These are phyloP conservation scores for Embidobia sp. DNA, from an alignment of 2,888 invertebrate genomes.

Conservation along the genomic window DNA sequence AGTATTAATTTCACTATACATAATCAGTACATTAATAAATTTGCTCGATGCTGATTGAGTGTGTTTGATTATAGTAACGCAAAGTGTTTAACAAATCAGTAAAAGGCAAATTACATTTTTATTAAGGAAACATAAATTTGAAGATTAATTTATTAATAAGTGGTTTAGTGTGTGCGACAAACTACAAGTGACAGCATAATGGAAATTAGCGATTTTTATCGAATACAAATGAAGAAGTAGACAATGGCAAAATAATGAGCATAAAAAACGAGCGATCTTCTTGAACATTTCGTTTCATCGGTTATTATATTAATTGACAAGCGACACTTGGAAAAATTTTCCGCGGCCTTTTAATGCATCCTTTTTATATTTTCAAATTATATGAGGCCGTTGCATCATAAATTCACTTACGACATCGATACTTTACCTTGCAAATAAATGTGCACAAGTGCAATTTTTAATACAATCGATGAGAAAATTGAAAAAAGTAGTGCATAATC, in stretches of 20 bases:
- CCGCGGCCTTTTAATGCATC: conserved; percentile 17
- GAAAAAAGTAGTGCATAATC: too few species aligned
- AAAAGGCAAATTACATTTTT: too few species aligned
- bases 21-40: too few species aligned
- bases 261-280: conserved; percentile 12
- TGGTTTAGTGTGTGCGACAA: not conserved
- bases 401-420: conserved; percentile 35
- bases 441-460: conserved; percentile 8
- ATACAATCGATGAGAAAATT: not conserved
- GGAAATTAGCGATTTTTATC: conserved; percentile 1
- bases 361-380: conserved; percentile 53
- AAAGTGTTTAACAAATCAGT: too few species aligned
- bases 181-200: not conserved
- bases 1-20: too few species aligned
- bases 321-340: conserved; percentile 39
- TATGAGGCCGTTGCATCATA: conserved; percentile 38
- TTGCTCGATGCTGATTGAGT: too few species aligned
- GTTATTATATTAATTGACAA: conserved; percentile 20
- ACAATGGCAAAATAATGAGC: not conserved
- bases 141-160: too few species aligned
- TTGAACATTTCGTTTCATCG: conserved; percentile 24
- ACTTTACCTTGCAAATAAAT: conserved; percentile 37
- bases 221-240: not conserved
- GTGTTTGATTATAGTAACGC: too few species aligned
- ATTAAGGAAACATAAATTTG: too few species aligned